These are phyloP conservation scores for Drosophila barbarae DNA, from an alignment of 2,888 invertebrate genomes.

Conservation along the genomic window DNA sequence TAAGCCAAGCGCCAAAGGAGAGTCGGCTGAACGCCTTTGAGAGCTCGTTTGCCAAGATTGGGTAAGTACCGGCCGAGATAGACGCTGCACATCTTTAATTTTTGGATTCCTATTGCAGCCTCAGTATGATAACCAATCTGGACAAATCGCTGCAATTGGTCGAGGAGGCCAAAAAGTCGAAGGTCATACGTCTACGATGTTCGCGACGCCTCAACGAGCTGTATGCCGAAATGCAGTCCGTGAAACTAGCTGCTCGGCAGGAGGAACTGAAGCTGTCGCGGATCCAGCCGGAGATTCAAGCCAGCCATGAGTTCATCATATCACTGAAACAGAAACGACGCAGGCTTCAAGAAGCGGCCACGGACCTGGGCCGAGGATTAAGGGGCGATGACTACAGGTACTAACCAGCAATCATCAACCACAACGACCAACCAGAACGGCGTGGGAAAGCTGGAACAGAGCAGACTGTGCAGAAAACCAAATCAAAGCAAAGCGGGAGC, in stretches of 20 bases:
- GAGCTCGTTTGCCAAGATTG: conserved; percentile 70
- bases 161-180: conserved; percentile 70
- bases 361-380: conserved; percentile 68
- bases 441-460: conserved; percentile 50
- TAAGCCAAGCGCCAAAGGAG: conserved; percentile 48
- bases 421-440: conserved; percentile 36
- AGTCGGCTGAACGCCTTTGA: conserved; percentile 72
- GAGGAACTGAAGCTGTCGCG: conserved; percentile 72
- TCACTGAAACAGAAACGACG: conserved; percentile 71
- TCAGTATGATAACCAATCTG: conserved; percentile 73
- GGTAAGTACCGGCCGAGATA: conserved; percentile 53
- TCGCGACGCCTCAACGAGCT: conserved; percentile 73
- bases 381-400: conserved; percentile 72
- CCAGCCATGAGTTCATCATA: conserved; percentile 72
- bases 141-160: conserved; percentile 76
- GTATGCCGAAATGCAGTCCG: conserved; percentile 65
- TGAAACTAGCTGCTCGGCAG: conserved; percentile 63
- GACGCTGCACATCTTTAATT: not conserved
- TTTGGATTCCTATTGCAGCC: conserved; percentile 47
- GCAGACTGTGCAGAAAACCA: conserved; percentile 31
- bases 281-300: conserved; percentile 76
- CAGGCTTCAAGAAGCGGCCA: conserved; percentile 72
- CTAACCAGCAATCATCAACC: conserved; percentile 47
- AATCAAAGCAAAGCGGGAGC: conserved; percentile 19
- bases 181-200: conserved; percentile 68